Base-by-base conservation (phyloP, 2,888 invertebrate genomes). In the Drosophila nr. medialis region DNA sequence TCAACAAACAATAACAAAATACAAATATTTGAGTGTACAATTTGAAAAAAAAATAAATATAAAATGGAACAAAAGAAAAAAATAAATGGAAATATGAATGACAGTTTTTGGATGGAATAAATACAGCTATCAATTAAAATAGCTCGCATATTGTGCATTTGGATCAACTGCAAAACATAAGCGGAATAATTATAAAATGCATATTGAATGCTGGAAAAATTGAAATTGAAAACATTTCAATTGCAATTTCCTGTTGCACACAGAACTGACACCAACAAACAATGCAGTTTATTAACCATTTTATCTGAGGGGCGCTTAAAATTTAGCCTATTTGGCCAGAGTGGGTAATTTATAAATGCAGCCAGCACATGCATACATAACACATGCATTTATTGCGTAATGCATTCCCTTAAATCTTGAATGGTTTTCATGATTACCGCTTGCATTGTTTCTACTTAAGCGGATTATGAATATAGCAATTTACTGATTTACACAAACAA, bases 11-110 rank as follows among this genome's bases (percentile, higher is more conserved):
- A 65, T 55, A 77, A 68, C 67, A 81, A 42, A 56, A 29, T 86
- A 86, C 86, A 88, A 88, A 86, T 74, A 64, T 78, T 83, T 88
- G 88, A 86, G 88, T 86, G 88, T 86, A 88, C 81, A 88, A 81
- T 72, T 76, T 86, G 11, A 32, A 4, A 32, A 32, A 32, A 10
- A 32, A 32, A 2, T 7, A 45, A 15, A 24, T 8, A 15, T 7
- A 45, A 4, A 45, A 13, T 7, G 7, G 7, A 45, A 15, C 6
- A 13, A 21, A 15, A 0, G 4, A 45, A 4, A 27, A 2, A 18
- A 49, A 49, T 49, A 49, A 18, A 18, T 18, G 18, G 5, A 30
- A 50, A n/a, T 29, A n/a, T 18, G 6, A 29, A 27, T 50, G 18
- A 27, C 18, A 50, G 10, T 2, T 29, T 50, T 45, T 45, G 15